These are phyloP conservation scores for Drosophila gunungcola DNA, from an alignment of 1,140 invertebrate species.

Conservation along the genomic window DNA sequence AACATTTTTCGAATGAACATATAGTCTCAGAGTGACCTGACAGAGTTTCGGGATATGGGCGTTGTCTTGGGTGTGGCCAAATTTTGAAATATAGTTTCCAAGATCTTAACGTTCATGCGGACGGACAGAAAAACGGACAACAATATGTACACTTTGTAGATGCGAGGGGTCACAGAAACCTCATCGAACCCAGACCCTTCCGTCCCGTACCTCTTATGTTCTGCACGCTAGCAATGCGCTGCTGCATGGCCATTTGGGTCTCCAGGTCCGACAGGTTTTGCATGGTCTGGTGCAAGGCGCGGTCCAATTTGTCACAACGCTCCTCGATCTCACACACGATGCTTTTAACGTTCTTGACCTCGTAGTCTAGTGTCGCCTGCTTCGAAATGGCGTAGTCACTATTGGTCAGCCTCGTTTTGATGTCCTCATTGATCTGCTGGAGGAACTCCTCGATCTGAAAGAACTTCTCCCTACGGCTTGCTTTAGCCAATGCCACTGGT, in stretches of 20 bases:
- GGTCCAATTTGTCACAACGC: slow-evolving; percentile 79
- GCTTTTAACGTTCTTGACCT: slow-evolving; percentile 81
- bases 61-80: too few species aligned
- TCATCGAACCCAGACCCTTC: too few species aligned
- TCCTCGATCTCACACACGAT: slow-evolving; percentile 84
- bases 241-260: slow-evolving; percentile 76
- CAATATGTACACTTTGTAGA: too few species aligned
- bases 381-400: slow-evolving; percentile 64
- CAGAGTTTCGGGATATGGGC: too few species aligned
- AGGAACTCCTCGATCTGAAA: slow-evolving; percentile 75
- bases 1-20: too few species aligned
- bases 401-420: slow-evolving; percentile 65
- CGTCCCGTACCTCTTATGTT: slow-evolving; percentile 63
- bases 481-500: background rate
- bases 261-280: slow-evolving; percentile 75
- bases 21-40: too few species aligned
- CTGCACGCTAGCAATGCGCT: slow-evolving; percentile 68
- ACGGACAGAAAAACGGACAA: too few species aligned
- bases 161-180: too few species aligned
- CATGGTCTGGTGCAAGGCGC: slow-evolving; percentile 66
- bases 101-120: too few species aligned
- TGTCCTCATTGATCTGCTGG: slow-evolving; percentile 68
- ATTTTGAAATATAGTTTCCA: too few species aligned
- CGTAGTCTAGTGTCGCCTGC: slow-evolving; percentile 76
- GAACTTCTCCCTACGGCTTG: slow-evolving; percentile 66